Evolutionary conservation across 2,113 vertebrate genomes (phyloP).

Genomic region (Ceuthmochares aereus): DNA sequence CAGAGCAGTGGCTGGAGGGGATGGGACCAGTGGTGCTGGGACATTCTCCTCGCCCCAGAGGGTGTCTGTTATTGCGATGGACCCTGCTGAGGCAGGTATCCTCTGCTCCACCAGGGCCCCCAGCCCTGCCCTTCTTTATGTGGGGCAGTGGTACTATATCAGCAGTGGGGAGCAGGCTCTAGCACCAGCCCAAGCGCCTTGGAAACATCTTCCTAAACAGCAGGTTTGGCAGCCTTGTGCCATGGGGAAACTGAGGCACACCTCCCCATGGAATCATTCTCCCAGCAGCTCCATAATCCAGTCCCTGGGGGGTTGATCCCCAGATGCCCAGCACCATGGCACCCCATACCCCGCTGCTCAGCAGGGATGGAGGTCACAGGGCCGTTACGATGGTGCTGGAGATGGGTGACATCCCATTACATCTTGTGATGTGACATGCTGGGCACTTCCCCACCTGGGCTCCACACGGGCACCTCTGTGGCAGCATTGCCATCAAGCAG

Average conservation of each 20-base stretch:
- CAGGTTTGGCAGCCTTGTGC: neutral
- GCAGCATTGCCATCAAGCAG: rapidly evolving
- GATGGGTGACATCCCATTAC: neutral
- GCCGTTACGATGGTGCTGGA: neutral
- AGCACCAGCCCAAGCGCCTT: neutral
- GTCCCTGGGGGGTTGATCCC: rapidly evolving
- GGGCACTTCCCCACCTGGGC: neutral
- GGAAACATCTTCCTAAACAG: neutral
- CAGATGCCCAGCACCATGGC: neutral
- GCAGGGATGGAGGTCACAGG: neutral
- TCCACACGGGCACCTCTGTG: neutral
- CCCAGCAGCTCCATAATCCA: neutral
- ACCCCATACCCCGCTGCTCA: neutral
- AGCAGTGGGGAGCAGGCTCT: neutral
- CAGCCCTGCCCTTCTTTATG: rapidly evolving
- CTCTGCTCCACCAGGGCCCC: neutral
- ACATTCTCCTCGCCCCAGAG: neutral
- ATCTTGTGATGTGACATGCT: neutral
- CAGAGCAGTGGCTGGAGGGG: neutral
- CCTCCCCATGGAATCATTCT: neutral
- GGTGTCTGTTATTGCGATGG: neutral
- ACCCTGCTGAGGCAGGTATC: neutral
- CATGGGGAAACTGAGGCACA: neutral
- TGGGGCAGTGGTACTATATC: neutral
- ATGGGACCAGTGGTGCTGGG: rapidly evolving